Evolutionary conservation across 2,113 vertebrate genomes (phyloP).

Genomic region (Odocoileus virginianus): DNA sequence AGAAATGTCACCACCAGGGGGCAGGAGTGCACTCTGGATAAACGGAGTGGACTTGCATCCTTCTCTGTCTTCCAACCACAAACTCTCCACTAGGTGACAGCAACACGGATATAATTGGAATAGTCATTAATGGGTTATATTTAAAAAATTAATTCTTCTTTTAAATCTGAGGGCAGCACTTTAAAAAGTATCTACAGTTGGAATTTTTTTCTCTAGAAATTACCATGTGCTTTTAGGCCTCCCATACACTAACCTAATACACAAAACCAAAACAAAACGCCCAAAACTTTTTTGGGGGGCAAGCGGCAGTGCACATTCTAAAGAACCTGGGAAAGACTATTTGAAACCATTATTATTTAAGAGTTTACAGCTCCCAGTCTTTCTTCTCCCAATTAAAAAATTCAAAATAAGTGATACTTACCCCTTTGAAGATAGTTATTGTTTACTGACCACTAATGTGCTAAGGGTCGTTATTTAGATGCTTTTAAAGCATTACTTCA

Average conservation of each 20-base stretch:
- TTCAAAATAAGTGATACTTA: not conserved
- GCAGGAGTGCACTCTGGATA: slow-evolving; percentile 20
- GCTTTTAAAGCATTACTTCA: not conserved
- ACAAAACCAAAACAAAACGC: not conserved
- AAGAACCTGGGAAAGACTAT: not conserved
- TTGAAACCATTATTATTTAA: not conserved
- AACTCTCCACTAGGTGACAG: slow-evolving; percentile 11
- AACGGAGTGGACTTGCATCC: rapidly evolving
- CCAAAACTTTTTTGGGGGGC: not conserved
- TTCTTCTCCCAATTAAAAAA: not conserved
- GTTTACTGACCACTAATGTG: not conserved
- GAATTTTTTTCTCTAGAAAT: not conserved
- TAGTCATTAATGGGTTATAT: not conserved
- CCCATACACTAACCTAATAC: not conserved
- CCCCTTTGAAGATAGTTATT: not conserved
- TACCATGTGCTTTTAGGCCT: not conserved
- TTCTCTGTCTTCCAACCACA: not conserved
- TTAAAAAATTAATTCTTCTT: not conserved
- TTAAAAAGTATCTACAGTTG: not conserved
- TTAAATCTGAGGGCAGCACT: not conserved
- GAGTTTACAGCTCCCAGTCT: not conserved
- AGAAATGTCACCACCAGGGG: slow-evolving; percentile 7
- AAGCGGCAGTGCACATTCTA: not conserved
- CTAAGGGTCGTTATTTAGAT: not conserved
- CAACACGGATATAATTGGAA: not conserved